A percentile compares a stretch with the other conserved stretches of the same genome.
Conservation (phyloP, 2,888 invertebrate species). For the Hyppa rectilinea region DNA sequence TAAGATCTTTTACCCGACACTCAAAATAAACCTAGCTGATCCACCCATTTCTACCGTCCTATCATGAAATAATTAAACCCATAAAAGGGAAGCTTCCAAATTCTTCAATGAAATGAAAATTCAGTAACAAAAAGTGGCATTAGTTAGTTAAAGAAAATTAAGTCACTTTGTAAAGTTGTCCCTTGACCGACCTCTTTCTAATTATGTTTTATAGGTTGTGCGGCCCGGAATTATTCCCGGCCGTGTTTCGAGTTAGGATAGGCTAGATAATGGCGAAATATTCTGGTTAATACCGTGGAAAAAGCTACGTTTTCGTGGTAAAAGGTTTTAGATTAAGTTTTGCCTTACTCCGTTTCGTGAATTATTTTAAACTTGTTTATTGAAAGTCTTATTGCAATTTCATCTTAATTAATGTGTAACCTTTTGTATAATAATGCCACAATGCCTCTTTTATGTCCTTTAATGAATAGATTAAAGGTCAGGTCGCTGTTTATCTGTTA, state of each 20-base stretch:
- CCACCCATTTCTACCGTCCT: neutral
- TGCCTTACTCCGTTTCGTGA: neutral
- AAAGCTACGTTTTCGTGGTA: constrained; percentile 13
- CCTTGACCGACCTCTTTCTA: constrained; percentile 66
- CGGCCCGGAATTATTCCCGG: constrained; percentile 55
- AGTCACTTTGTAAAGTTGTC: constrained; percentile 72
- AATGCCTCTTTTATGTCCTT: neutral
- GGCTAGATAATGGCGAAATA: constrained; percentile 48
- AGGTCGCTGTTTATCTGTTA: no score
- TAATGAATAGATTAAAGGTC: neutral
- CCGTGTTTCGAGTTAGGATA: constrained; percentile 23
- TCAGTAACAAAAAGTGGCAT: constrained; percentile 63
- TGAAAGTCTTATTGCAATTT: neutral
- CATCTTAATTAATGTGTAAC: neutral
- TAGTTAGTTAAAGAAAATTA: constrained; percentile 69
- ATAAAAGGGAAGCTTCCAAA: constrained; percentile 25
- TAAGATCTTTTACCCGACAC: neutral
- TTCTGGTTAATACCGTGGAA: constrained; percentile 33
- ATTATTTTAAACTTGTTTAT: neutral
- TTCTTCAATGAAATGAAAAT: constrained; percentile 56
- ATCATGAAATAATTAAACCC: constrained; percentile 40
- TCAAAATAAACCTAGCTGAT: neutral
- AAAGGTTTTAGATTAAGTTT: constrained; percentile 12
- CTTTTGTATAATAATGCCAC: neutral
- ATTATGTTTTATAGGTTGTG: constrained; percentile 75